A percentile compares a stretch with the other conserved stretches of the same genome.
These are phyloP conservation scores for Leucopternis melanops DNA, from an alignment of 2,113 vertebrate genomes.

Conservation along the genomic window DNA sequence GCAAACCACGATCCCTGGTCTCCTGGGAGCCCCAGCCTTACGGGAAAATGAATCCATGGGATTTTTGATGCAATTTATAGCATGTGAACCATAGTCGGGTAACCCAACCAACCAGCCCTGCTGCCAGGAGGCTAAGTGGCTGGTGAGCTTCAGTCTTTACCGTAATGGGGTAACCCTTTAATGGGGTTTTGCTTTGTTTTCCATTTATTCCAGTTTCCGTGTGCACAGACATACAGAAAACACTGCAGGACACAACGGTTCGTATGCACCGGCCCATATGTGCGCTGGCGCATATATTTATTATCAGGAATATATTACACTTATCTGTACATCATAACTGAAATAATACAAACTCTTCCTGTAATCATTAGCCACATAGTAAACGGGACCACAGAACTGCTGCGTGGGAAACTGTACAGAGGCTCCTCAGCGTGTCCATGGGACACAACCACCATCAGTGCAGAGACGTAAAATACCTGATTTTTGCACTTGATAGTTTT, in stretches of 20 bases:
- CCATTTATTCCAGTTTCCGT: neutral
- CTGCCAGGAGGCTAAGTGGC: neutral
- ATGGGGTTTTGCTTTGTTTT: neutral
- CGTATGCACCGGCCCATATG: conserved; percentile 42
- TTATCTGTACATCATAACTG: conserved; percentile 57
- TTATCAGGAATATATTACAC: conserved; percentile 68
- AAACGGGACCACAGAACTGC: conserved; percentile 40
- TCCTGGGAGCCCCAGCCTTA: neutral
- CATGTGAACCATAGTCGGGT: neutral
- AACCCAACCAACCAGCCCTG: neutral
- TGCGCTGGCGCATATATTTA: conserved; percentile 46
- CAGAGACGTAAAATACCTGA: conserved; percentile 73
- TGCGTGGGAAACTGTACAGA: conserved; percentile 57
- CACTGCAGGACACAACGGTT: neutral
- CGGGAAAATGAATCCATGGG: neutral
- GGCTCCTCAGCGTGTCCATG: conserved; percentile 68
- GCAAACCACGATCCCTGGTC: neutral
- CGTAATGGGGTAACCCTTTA: neutral
- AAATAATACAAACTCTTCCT: conserved; percentile 55
- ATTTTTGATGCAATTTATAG: neutral
- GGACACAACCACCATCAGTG: conserved; percentile 76
- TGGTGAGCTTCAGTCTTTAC: neutral
- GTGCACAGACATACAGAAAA: neutral
- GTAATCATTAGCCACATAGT: conserved; percentile 23
- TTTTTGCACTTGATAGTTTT: conserved; percentile 54